Evolutionary conservation across 2,113 vertebrate species (phyloP).

Genomic region (Rana temporaria): DNA sequence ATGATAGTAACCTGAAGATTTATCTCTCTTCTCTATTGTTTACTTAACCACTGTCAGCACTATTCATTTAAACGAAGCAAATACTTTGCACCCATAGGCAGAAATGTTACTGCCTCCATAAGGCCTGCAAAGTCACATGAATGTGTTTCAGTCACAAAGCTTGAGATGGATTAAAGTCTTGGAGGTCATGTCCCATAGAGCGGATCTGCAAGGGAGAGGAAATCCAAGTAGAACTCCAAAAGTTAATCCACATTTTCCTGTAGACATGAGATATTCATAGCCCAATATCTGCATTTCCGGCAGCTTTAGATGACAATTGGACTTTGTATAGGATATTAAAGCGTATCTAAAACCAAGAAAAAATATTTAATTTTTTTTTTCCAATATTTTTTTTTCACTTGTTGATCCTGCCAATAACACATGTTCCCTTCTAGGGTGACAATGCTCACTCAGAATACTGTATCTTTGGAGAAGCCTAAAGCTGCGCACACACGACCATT

Average conservation of each 20-base stretch:
- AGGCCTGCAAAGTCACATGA: slow-evolving; percentile 15
- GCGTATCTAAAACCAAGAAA: too few species aligned
- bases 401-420: too few species aligned
- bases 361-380: too few species aligned
- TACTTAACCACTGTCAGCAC: slow-evolving; percentile 30
- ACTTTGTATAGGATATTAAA: too few species aligned
- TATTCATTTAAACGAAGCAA: slow-evolving; percentile 35
- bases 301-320: too few species aligned
- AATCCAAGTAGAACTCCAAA: too few species aligned
- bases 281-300: neutral
- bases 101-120: slow-evolving; percentile 15
- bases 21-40: slow-evolving; percentile 40
- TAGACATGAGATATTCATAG: neutral
- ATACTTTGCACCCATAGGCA: slow-evolving; percentile 43
- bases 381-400: neutral
- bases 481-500: too few species aligned
- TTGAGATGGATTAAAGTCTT: neutral
- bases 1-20: slow-evolving; percentile 38
- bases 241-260: neutral
- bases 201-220: too few species aligned
- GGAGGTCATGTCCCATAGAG: neutral
- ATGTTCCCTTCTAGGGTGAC: too few species aligned
- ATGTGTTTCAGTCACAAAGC: neutral
- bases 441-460: too few species aligned
- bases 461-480: too few species aligned